Evolutionary conservation across 1,140 invertebrate genomes (phyloP).

Genomic region (Oncopeltus fasciatus): DNA sequence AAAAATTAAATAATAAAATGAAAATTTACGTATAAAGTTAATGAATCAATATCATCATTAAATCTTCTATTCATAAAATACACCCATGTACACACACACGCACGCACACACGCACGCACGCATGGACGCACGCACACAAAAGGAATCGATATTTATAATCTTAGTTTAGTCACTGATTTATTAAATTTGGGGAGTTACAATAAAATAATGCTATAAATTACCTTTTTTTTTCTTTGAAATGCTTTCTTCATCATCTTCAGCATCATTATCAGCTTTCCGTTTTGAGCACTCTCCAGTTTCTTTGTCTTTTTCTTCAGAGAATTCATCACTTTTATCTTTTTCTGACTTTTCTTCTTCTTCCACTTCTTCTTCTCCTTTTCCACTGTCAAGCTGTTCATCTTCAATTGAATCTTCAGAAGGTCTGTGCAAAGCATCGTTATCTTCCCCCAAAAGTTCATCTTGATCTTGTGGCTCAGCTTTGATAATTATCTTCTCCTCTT

Average conservation of each 20-base stretch:
- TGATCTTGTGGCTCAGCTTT: not conserved
- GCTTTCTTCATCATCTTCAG: constrained; percentile 28
- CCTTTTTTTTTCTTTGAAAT: constrained; percentile 19
- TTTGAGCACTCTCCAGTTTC: constrained; percentile 19
- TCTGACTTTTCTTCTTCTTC: constrained; percentile 15
- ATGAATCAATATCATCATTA: no score
- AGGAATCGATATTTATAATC: no score
- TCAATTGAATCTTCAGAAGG: not conserved
- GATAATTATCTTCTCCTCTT: not conserved
- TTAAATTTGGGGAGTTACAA: no score
- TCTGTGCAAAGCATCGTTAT: not conserved
- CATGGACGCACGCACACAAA: no score
- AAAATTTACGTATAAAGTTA: no score
- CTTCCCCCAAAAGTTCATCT: not conserved
- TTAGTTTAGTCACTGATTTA: no score
- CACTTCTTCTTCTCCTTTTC: constrained; percentile 14
- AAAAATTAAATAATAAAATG: no score
- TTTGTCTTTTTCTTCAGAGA: constrained; percentile 25
- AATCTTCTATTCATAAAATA: no score
- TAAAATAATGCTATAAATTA: no score
- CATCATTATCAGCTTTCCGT: not conserved
- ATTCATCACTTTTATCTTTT: constrained; percentile 20
- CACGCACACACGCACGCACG: no score
- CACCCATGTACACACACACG: no score
- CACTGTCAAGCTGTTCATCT: not conserved